These are phyloP conservation scores for Cichlasoma orientale DNA, from an alignment of 2,797 vertebrate species.

Conservation along the genomic window DNA sequence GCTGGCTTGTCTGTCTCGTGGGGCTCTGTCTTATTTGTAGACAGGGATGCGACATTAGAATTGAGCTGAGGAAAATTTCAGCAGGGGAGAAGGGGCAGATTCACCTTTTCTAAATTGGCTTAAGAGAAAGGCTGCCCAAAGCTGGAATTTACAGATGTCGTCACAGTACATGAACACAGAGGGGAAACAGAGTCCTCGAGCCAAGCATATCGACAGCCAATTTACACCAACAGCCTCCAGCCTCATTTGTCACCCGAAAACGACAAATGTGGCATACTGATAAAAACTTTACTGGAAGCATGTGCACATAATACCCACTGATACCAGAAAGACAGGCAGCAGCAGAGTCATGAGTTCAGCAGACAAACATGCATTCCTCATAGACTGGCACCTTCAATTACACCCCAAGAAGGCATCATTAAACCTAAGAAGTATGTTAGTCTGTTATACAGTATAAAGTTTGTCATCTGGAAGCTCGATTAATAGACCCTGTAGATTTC, in stretches of 20 bases:
- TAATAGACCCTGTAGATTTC: constrained; percentile 22
- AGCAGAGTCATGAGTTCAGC: constrained; percentile 25
- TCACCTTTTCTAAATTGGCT: neutral
- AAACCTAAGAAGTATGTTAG: neutral
- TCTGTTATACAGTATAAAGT: constrained; percentile 3
- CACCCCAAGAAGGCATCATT: constrained; percentile 25
- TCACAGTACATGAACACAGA: neutral
- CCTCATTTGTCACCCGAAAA: neutral
- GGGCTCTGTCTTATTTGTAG: constrained; percentile 16
- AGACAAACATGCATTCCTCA: constrained; percentile 47
- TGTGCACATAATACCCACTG: constrained; percentile 9
- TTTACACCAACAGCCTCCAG: constrained; percentile 1
- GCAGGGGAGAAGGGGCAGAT: constrained; percentile 25
- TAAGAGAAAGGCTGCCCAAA: neutral
- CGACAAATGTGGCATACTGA: constrained; percentile 13
- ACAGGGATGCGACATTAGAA: constrained; percentile 46
- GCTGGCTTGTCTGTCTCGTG: neutral
- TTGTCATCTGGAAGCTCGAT: constrained; percentile 9
- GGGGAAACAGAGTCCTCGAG: neutral
- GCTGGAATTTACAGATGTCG: neutral
- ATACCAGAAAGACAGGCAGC: constrained; percentile 28
- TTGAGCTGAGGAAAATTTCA: constrained; percentile 41
- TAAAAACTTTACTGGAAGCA: constrained; percentile 4
- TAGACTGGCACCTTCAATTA: constrained; percentile 49
- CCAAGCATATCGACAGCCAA: neutral